Evolutionary conservation across 2,797 vertebrate species (phyloP), one percentile per base, ranked within the genome.

Genomic region (Anableps anableps): DNA sequence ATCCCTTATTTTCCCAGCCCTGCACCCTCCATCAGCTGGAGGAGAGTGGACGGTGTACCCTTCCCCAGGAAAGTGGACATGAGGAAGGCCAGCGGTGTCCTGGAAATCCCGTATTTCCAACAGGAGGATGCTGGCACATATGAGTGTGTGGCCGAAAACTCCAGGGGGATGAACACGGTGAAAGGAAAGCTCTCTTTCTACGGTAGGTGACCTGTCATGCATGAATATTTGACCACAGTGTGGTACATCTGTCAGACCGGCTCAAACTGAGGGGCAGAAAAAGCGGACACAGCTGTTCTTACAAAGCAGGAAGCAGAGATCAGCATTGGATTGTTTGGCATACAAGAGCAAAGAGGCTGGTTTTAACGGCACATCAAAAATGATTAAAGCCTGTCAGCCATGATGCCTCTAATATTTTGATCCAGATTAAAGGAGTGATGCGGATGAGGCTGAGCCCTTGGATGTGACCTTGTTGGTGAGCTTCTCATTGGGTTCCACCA

Each of bases 31-130:
- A 98, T 99, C 88, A 97, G 92, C 87, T 99, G 98, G 98, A 95
- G 95, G 85, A 95, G 97, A 86, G 96, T 94, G 0, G 98, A 99
- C 0, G 95, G 96, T 0, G 95, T 97, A 10, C 95, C 97, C 0
- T 96, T 99, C 70, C 95, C 98, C 8, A 94, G 97, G 74, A 99
- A 99, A 86, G 97, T 98, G 74, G 96, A 98, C 85, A 95, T 96
- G 51, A 97, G 97, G 87, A 97, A 97, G 72, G 96, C 97, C 1
- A 97, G 95, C 3, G 97, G 97, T 0, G 95, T 98, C 60, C 94
- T 99, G 17, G 98, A 99, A 91, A 99, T 99, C 90, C 98, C 98
- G 1, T 98, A 98, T 74, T 99, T 99, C 82, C 98, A 99, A 92
- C 98, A 98, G 82, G 98, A 99, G 78, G 98, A 99, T 0, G 94